Percentiles rank a stretch among this genome's conserved stretches.
Evolutionary conservation across 37 sponge, comb jelly and placozoan genomes (phyloP).

Genomic region (Mnemiopsis leidyi): DNA sequence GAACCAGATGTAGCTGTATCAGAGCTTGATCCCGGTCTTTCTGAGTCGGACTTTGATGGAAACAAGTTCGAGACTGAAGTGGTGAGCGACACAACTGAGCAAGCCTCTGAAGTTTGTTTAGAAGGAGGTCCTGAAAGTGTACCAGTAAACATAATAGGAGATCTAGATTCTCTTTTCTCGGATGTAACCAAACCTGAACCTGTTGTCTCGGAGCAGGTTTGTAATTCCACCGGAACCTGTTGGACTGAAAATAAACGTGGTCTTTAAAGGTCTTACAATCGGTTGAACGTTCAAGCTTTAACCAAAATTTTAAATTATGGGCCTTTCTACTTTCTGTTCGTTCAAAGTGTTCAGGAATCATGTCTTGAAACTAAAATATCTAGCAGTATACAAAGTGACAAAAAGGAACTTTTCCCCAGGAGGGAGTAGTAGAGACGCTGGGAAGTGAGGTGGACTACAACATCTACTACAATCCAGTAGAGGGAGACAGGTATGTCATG

Average conservation of each 20-base stretch:
- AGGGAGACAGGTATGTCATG: neutral
- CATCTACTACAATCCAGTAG: conserved; percentile 1
- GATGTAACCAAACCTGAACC: neutral
- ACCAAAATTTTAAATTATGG: no score
- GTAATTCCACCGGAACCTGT: neutral
- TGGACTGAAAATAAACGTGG: no score
- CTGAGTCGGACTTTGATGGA: neutral
- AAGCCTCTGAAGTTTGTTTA: neutral
- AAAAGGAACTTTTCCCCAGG: no score
- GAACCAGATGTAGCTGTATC: no score
- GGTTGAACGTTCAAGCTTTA: no score
- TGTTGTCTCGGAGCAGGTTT: neutral
- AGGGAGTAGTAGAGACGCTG: neutral
- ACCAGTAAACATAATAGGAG: conserved; percentile 27
- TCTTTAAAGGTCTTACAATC: no score
- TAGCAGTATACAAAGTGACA: no score
- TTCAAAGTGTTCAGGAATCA: no score
- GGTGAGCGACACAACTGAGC: neutral
- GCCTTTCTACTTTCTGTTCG: no score
- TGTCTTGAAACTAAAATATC: no score
- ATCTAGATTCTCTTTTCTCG: conserved; percentile 12
- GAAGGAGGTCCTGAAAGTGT: neutral
- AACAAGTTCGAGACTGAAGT: neutral
- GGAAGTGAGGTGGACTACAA: conserved; percentile 11
- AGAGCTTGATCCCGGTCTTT: neutral